Evolutionary conservation across 2,888 invertebrate genomes (phyloP), one percentile per base, ranked within the genome.

Genomic region (Harpagoxenus sublaevis): DNA sequence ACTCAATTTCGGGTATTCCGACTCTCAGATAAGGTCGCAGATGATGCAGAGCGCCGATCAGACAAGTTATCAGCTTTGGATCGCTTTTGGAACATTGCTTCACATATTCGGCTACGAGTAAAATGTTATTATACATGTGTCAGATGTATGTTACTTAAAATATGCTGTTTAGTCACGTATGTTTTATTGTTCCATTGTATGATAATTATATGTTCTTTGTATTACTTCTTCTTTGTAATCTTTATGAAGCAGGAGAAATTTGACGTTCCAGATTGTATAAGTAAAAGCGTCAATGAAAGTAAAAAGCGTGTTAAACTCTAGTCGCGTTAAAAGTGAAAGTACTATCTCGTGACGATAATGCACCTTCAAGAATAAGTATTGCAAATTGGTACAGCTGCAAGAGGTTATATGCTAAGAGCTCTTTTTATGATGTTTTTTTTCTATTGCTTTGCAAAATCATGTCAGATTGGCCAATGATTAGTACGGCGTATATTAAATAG

Each of bases 81-180:
- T 95, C 95, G 83, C 96, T 95, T 91, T 96, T 96, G 82, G 96
- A 96, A 90, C 97, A 97, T 94, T 97, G 97, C 91, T 97, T 97
- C 70, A 97, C 96, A 92, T 97, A 97, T 85, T 93, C 92, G 31
- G 94, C 94, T 94, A 88, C 18, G 89, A 92, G 71, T 12, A 71
- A n/a, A 71, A 60, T 39, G 10, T 48, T 55, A n/a, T 31, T 51
- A 23, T 28, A 28, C 9, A 55, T n/a, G 0, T 10, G 0, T 66
- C 8, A 15, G 8, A 6, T 53, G 10, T 23, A 57, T 28, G 65
- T 60, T 42, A 48, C 9, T 8, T 78, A 18, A 57, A 48, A 18
- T 39, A 39, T 48, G 10, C 5, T 35, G 9, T 23, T 39, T 28
- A 51, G 12, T 77, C 18, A 42, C 1, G 8, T 53, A 18, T 4